A percentile compares a stretch with the other conserved stretches of the same genome.
Conservation (phyloP, 2,797 vertebrate genomes). For the Taeniopygia guttata region DNA sequence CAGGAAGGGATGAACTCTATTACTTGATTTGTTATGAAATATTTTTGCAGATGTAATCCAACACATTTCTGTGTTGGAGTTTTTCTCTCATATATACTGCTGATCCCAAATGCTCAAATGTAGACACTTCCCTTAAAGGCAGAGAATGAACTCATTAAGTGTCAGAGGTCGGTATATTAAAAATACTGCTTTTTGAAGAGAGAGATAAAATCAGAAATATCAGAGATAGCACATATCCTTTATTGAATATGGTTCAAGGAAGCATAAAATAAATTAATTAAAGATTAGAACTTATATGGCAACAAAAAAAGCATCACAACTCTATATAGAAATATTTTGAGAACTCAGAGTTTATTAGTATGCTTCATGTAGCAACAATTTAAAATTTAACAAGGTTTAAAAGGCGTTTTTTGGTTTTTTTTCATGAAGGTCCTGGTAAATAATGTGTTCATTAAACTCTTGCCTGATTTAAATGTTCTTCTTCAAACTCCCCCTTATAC, state of each 20-base stretch:
- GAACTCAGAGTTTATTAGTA: not conserved
- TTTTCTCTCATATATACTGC: not conserved
- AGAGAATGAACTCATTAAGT: not conserved
- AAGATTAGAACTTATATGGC: not conserved
- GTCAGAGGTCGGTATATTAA: not conserved
- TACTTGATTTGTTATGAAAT: not conserved
- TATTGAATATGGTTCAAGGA: not conserved
- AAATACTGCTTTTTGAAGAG: not conserved
- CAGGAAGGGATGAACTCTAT: not conserved
- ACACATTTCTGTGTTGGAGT: not conserved
- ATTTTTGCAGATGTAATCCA: not conserved
- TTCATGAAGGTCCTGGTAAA: not conserved
- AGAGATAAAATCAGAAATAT: not conserved
- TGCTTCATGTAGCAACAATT: not conserved
- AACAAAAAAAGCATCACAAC: not conserved
- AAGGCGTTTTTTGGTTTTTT: not conserved
- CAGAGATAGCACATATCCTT: not conserved
- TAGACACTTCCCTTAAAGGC: not conserved
- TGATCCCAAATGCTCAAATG: not conserved
- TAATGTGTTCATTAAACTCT: not conserved
- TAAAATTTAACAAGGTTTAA: not conserved
- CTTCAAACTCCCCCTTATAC: not conserved
- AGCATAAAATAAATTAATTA: not conserved
- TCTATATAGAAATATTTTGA: not conserved
- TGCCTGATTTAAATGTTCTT: not conserved